Conservation (phyloP, 2,797 vertebrate species). For the Hyperoplus lanceolatus region DNA sequence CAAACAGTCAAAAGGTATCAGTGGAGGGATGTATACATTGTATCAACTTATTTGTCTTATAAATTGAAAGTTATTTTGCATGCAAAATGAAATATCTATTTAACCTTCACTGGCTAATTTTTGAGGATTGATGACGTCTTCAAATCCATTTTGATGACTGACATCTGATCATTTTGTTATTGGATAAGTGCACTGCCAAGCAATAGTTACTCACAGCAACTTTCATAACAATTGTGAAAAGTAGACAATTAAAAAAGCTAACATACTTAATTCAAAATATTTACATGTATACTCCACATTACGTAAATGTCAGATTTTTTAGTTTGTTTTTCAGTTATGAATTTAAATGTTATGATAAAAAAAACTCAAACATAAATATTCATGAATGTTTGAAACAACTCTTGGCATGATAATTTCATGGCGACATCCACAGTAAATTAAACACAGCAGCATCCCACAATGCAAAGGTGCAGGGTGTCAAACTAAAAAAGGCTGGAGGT, state of each 20-base stretch:
- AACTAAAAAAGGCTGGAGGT: slow-evolving; percentile 37
- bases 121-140: slow-evolving; percentile 61
- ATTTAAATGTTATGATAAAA: too few species aligned
- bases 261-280: background rate
- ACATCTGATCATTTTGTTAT: slow-evolving; percentile 46
- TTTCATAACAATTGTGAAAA: too few species aligned
- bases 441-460: background rate
- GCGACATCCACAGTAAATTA: slow-evolving; percentile 14
- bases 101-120: slow-evolving; percentile 1
- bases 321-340: background rate
- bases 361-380: background rate
- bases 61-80: background rate
- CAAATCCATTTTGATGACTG: slow-evolving; percentile 67
- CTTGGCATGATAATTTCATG: slow-evolving; percentile 23
- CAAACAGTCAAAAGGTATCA: background rate
- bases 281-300: background rate
- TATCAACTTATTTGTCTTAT: background rate
- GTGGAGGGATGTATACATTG: too few species aligned
- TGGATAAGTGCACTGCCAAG: too few species aligned
- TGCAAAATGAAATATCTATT: too few species aligned
- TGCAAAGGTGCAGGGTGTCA: slow-evolving; percentile 23
- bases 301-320: background rate
- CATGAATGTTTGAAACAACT: slow-evolving; percentile 12
- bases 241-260: background rate
- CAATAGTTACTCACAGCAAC: background rate